A percentile compares a stretch with the other conserved stretches of the same genome.
Evolutionary conservation across 23 tunicate species (phyloP).

Genomic region (Trididemnum miniatum): DNA sequence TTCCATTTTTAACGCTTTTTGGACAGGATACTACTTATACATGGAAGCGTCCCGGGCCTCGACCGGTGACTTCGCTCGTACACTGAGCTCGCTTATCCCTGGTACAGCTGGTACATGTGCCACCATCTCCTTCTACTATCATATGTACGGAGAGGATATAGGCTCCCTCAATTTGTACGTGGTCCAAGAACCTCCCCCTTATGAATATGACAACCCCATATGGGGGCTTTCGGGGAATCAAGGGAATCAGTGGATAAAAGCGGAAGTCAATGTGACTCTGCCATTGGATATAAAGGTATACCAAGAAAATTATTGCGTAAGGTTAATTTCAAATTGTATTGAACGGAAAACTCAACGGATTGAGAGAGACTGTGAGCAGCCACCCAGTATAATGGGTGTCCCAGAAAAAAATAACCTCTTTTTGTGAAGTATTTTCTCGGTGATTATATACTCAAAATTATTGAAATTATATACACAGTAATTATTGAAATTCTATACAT

Average conservation of each 20-base stretch:
- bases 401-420: too few species aligned
- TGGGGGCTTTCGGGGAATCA: constrained; percentile 73
- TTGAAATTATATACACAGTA: too few species aligned
- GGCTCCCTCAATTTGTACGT: constrained; percentile 72
- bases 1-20: too few species aligned
- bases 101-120: constrained; percentile 40
- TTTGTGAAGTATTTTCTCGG: too few species aligned
- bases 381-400: too few species aligned
- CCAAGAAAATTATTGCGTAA: too few species aligned
- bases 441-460: too few species aligned
- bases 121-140: constrained; percentile 46
- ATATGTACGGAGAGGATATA: constrained; percentile 70
- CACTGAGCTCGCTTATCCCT: background rate
- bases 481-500: too few species aligned
- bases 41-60: constrained; percentile 45
- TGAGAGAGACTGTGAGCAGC: too few species aligned
- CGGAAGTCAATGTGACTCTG: constrained; percentile 46
- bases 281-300: constrained; percentile 11
- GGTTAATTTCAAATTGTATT: too few species aligned
- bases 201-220: constrained; percentile 52
- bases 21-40: constrained; percentile 70
- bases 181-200: constrained; percentile 26
- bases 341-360: too few species aligned
- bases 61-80: constrained; percentile 56
- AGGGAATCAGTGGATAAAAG: constrained; percentile 55